These are phyloP conservation scores for Chloropsis cyanopogon DNA, from an alignment of 2,113 vertebrate genomes.

Conservation along the genomic window DNA sequence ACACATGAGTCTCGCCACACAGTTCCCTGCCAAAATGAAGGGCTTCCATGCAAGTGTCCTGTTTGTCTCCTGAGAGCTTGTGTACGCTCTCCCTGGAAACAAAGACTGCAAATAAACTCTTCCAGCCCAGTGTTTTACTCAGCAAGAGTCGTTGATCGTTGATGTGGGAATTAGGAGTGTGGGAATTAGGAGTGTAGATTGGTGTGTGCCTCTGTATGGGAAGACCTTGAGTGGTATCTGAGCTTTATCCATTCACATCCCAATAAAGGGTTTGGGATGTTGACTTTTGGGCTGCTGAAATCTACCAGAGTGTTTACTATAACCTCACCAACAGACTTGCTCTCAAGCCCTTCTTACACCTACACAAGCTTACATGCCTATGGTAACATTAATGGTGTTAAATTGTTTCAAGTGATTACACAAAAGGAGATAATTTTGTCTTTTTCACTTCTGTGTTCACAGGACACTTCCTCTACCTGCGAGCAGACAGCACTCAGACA, in stretches of 20 bases:
- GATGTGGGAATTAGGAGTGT: neutral
- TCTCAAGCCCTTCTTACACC: neutral
- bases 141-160: neutral
- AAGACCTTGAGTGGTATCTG: neutral
- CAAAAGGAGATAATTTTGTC: neutral
- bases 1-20: neutral
- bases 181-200: neutral
- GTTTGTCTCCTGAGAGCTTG: neutral
- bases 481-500: constrained; percentile 61
- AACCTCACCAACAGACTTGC: neutral
- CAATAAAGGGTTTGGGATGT: neutral
- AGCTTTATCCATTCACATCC: neutral
- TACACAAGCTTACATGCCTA: neutral
- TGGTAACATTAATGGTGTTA: neutral
- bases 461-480: constrained; percentile 85
- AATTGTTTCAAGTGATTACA: neutral
- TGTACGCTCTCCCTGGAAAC: neutral
- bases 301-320: neutral
- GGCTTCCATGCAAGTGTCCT: neutral
- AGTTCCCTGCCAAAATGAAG: neutral
- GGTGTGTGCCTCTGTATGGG: neutral
- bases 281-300: neutral
- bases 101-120: neutral
- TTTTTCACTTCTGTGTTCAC: neutral
- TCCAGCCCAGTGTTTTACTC: neutral